Conservation (phyloP, 2,797 vertebrate species). For the Dicrostonyx torquatus region DNA sequence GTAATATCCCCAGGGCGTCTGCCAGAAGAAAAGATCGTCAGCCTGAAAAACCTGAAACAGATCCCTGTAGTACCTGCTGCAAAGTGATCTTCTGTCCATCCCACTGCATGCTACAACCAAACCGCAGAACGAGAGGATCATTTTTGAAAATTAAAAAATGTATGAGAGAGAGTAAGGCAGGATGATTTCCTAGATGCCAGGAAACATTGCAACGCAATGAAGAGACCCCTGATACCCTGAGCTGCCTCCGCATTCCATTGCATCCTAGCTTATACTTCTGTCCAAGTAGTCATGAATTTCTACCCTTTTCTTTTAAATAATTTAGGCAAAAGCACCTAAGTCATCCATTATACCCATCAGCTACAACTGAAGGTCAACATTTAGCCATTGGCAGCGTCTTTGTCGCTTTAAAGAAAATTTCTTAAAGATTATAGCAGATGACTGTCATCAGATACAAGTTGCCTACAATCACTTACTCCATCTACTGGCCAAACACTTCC, state of each 20-base stretch:
- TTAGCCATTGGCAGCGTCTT: neutral
- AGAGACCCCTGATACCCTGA: neutral
- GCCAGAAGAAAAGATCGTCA: slow-evolving; percentile 63
- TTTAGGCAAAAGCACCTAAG: neutral
- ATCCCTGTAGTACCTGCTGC: neutral
- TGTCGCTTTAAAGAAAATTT: neutral
- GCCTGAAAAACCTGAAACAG: neutral
- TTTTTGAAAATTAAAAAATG: slow-evolving; percentile 18
- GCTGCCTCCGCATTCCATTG: neutral
- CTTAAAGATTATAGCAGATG: neutral
- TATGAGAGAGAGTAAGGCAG: neutral
- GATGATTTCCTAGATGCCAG: slow-evolving; percentile 34
- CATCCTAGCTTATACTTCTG: neutral
- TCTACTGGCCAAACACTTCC: slow-evolving; percentile 46
- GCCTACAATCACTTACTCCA: slow-evolving; percentile 51
- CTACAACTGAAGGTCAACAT: neutral
- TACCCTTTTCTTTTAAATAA: neutral
- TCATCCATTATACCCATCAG: neutral
- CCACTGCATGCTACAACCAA: neutral
- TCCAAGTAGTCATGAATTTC: neutral
- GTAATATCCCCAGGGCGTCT: slow-evolving; percentile 34
- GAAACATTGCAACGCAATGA: neutral
- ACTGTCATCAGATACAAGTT: neutral
- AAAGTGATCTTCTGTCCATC: neutral
- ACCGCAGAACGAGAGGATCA: slow-evolving; percentile 32